Percentiles rank a stretch among this genome's conserved stretches.
These are phyloP conservation scores for Cygnus olor DNA, from an alignment of 2,797 vertebrate genomes.

Conservation along the genomic window DNA sequence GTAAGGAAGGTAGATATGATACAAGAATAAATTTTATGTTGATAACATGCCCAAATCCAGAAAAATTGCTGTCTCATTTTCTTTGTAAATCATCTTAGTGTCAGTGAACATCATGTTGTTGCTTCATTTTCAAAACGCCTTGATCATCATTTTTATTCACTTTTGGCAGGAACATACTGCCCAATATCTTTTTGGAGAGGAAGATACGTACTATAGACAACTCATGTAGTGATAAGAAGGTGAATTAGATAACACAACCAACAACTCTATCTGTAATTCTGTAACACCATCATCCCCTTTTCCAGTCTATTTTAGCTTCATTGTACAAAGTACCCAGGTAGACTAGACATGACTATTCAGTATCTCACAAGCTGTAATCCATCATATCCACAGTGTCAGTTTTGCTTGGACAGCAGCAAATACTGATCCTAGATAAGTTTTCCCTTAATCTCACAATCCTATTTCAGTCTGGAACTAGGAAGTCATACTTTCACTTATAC, in stretches of 20 bases:
- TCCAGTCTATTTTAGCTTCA: not conserved
- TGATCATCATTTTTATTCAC: not conserved
- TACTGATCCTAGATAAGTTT: not conserved
- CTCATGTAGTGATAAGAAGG: not conserved
- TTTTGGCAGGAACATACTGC: not conserved
- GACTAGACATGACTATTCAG: constrained; percentile 2
- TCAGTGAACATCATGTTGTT: not conserved
- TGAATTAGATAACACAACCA: not conserved
- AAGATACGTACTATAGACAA: not conserved
- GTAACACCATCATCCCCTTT: not conserved
- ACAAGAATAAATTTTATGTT: not conserved
- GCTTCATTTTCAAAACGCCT: not conserved
- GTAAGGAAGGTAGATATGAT: not conserved
- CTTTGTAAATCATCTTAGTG: not conserved
- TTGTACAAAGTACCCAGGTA: not conserved
- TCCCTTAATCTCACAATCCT: not conserved
- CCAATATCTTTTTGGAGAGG: constrained; percentile 8
- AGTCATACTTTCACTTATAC: not conserved
- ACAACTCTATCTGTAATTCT: not conserved
- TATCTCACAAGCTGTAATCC: constrained; percentile 38
- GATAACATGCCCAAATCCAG: not conserved
- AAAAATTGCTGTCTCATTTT: not conserved
- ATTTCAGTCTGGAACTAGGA: not conserved
- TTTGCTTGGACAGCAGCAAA: constrained; percentile 39
- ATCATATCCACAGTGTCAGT: not conserved